Conservation (phyloP, 2,888 invertebrate species). For the Philereme vetulata region DNA sequence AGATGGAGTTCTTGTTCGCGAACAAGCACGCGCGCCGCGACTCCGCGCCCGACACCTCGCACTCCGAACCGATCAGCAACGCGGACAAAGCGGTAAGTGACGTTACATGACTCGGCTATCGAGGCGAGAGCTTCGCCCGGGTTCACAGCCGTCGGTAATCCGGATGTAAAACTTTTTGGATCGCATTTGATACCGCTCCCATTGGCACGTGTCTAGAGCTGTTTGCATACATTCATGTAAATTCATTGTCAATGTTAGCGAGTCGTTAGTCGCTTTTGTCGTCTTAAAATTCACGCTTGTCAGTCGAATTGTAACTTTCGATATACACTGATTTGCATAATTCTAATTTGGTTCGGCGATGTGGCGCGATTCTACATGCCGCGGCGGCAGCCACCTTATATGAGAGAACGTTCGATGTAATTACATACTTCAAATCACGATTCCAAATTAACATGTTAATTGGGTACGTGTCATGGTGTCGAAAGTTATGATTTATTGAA, state of each 20-base stretch:
- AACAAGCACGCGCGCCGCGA: conserved; percentile 59
- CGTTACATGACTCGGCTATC: neutral
- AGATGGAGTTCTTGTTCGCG: conserved; percentile 73
- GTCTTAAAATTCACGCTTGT: conserved; percentile 38
- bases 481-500: conserved; percentile 16
- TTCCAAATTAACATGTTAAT: conserved; percentile 11
- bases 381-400: conserved; percentile 5
- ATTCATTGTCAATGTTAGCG: conserved; percentile 21
- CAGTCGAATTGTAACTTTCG: conserved; percentile 47
- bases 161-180: neutral
- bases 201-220: conserved; percentile 1
- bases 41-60: conserved; percentile 52
- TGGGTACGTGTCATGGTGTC: conserved; percentile 6
- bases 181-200: conserved; percentile 1
- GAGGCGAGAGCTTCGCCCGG: neutral
- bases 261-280: conserved; percentile 28
- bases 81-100: conserved; percentile 66
- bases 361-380: conserved; percentile 28
- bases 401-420: neutral
- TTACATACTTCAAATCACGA: neutral
- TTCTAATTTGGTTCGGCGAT: conserved; percentile 32
- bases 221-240: conserved; percentile 9
- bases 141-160: too few relatives aligned
- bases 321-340: conserved; percentile 42
- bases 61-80: conserved; percentile 41